Evolutionary conservation across 2,113 vertebrate genomes (phyloP).

Genomic region (Morone chrysops): DNA sequence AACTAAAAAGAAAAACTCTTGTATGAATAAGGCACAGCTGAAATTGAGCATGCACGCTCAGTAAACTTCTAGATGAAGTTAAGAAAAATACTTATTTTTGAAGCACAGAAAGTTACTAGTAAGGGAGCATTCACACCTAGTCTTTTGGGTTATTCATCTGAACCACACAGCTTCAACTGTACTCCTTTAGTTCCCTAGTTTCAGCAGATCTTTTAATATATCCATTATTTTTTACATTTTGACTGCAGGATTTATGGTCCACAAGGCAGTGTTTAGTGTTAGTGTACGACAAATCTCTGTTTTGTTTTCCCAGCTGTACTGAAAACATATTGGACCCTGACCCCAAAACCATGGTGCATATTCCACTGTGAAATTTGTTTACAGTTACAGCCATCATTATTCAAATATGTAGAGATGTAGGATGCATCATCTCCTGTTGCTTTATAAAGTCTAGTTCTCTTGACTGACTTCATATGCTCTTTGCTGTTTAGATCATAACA

Average conservation of each 20-base stretch:
- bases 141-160: constrained; percentile 31
- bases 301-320: background rate
- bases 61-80: constrained; percentile 22
- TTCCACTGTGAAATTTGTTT: constrained; percentile 3
- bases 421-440: background rate
- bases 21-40: constrained; percentile 31
- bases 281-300: background rate
- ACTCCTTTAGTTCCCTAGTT: background rate
- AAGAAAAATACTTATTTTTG: constrained; percentile 9
- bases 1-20: constrained; percentile 7
- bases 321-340: background rate
- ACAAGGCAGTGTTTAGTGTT: background rate
- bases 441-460: background rate
- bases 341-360: background rate
- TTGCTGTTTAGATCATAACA: background rate
- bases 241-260: background rate
- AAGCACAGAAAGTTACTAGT: background rate
- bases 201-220: background rate
- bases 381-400: constrained; percentile 3
- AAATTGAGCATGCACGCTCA: constrained; percentile 14
- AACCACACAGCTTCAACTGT: constrained; percentile 1
- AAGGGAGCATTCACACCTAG: constrained; percentile 9
- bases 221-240: constrained; percentile 11
- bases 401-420: background rate
- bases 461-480: constrained; percentile 8